These are phyloP conservation scores for Himalopsyche kuldschensis DNA, from an alignment of 2,888 invertebrate species.

Conservation along the genomic window DNA sequence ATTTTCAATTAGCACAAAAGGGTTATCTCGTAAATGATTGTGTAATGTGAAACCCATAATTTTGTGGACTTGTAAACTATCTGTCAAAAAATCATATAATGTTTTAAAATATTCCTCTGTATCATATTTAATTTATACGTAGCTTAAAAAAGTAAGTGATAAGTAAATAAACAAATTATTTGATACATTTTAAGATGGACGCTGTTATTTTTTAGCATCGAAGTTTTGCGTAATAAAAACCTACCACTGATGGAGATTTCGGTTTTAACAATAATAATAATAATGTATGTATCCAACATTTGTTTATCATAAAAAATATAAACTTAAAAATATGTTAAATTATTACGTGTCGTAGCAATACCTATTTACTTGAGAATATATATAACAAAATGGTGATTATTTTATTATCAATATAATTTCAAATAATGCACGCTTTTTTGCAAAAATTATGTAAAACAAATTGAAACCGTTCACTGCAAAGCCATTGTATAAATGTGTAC, in stretches of 20 bases:
- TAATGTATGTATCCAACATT: neutral
- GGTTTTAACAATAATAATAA: neutral
- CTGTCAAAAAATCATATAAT: neutral
- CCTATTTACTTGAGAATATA: neutral
- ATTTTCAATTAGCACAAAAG: too few relatives aligned
- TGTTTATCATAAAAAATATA: neutral
- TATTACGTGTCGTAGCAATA: neutral
- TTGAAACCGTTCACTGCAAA: too few relatives aligned
- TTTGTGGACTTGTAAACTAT: neutral
- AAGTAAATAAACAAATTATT: constrained; percentile 1
- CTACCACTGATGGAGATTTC: neutral
- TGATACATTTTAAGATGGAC: neutral
- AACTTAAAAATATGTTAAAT: neutral
- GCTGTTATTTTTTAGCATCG: neutral
- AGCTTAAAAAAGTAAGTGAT: neutral
- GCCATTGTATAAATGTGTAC: too few relatives aligned
- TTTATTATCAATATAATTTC: neutral
- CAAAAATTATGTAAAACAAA: too few relatives aligned
- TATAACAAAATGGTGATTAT: neutral
- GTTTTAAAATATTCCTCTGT: neutral
- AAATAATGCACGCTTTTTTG: too few relatives aligned
- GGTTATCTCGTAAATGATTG: too few relatives aligned
- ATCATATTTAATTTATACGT: neutral
- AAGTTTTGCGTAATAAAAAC: neutral
- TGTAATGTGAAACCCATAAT: neutral